Conservation (phyloP, 2,888 invertebrate genomes). For the Aporophyla lueneburgensis region DNA sequence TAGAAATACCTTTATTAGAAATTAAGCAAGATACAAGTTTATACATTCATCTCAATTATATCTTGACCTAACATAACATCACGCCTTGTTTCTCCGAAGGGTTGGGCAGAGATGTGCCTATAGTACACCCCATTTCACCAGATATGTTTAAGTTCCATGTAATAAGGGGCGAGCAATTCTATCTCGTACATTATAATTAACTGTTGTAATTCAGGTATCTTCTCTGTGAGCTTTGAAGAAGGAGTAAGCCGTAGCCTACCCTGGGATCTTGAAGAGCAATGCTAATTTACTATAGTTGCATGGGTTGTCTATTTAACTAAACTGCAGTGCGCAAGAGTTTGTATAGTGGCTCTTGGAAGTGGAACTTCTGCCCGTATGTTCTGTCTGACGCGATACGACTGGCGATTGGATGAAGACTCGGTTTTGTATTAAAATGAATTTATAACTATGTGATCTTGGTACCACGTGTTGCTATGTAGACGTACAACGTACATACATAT, state of each 20-base stretch:
- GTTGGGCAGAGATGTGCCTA: too few species aligned
- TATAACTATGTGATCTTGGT: slow-evolving; percentile 11
- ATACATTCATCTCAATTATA: not conserved
- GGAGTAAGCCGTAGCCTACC: not conserved
- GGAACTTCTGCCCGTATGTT: slow-evolving; percentile 20
- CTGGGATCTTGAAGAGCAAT: not conserved
- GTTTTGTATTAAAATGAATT: slow-evolving; percentile 51
- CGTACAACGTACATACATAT: too few species aligned
- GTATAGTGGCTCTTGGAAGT: not conserved
- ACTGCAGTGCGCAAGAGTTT: too few species aligned
- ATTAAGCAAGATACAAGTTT: not conserved
- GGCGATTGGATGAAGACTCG: slow-evolving; percentile 40
- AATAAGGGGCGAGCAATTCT: too few species aligned
- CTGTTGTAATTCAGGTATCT: not conserved
- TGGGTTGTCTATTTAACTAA: not conserved
- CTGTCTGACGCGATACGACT: not conserved
- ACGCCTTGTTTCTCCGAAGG: too few species aligned
- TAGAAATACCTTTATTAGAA: not conserved
- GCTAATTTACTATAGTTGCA: not conserved
- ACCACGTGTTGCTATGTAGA: too few species aligned
- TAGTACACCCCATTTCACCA: too few species aligned
- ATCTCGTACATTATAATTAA: not conserved
- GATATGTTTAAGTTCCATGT: too few species aligned
- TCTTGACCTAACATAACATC: not conserved
- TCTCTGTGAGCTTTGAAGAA: too few species aligned